These are phyloP conservation scores for Epizoanthus stellaris DNA, from an alignment of 92 coral and sea anemone genomes.

Conservation along the genomic window DNA sequence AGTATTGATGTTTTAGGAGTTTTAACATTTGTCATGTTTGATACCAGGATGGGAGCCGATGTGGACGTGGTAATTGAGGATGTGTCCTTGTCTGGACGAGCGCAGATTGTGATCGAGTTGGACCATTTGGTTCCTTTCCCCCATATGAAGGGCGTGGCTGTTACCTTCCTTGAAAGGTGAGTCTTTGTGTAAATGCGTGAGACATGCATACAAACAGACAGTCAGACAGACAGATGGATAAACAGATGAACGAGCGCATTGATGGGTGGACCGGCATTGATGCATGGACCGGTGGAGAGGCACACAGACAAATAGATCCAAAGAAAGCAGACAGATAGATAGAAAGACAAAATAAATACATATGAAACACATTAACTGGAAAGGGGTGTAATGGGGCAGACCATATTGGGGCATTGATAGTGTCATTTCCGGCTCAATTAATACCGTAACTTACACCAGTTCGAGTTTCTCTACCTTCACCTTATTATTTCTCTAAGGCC, in stretches of 20 bases:
- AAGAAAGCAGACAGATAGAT: too few species aligned
- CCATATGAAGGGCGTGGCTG: slow-evolving; percentile 85
- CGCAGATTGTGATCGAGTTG: slow-evolving; percentile 88
- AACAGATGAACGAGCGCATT: background rate
- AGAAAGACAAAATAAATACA: too few species aligned
- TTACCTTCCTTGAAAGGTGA: slow-evolving; percentile 93
- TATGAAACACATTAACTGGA: too few species aligned
- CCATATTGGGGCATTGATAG: too few species aligned
- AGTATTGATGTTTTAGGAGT: background rate
- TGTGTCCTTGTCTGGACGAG: slow-evolving; percentile 83
- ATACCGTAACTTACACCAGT: too few species aligned
- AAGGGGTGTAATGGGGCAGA: too few species aligned
- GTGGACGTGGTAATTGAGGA: slow-evolving; percentile 94
- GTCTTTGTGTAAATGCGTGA: background rate
- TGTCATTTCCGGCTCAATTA: too few species aligned
- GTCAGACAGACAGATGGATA: background rate
- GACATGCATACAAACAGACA: background rate
- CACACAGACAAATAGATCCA: too few species aligned
- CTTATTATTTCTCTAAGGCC: too few species aligned
- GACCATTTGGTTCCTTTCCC: slow-evolving; percentile 96
- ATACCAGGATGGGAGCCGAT: slow-evolving; percentile 90
- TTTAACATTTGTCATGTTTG: background rate
- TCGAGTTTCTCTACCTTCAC: too few species aligned
- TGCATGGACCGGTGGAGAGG: background rate
- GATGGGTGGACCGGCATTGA: background rate